Base-by-base conservation (phyloP, 2,888 invertebrate species). In the Tuberolachnus salignus region DNA sequence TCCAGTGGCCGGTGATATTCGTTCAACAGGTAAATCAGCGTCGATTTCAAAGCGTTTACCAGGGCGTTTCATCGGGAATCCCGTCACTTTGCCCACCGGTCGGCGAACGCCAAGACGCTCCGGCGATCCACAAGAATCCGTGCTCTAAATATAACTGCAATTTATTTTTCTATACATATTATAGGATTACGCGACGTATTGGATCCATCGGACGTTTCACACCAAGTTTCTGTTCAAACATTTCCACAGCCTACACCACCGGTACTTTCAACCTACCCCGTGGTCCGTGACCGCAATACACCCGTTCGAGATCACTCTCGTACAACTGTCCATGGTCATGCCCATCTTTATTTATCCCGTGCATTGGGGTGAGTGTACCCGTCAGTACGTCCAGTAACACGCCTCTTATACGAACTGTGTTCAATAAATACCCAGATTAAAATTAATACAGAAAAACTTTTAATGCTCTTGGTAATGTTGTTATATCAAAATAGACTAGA, bases 281-380 rank as follows among this genome's bases (percentile, higher is more conserved):
- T 92, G 91, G 86, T 91, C 92, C 1, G 91, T 91, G 1, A 91
- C 91, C 0, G 92, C 92, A 64, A 91, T 92, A 83, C 92, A 92
- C 83, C 92, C 92, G 0, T 84, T 91, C 0, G 92, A 92, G 86
- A 88, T 92, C 74, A 83, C 90, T 83, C 88, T 89, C 83, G 87
- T 91, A 16, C 92, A 92, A 84, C 83, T 89, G 1, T 88, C 88
- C 0, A 86, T 89, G 83, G 87, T 89, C n/a, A 81, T 88, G 51
- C 91, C 91, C 0, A 86, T 91, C 63, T 90, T 92, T 83, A 83
- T 87, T 0, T 83, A 91, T 13, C 92, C 92, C 0, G 85, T 90
- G 0, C 91, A 92, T 84, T 91, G 90, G 89, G 82, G 92, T 92
- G 85, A 89, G 90, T 87, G 81, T 69, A 70, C 3, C 13, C 13